These are phyloP conservation scores for Tryphoninae sp. DNA, from an alignment of 2,888 invertebrate genomes.

Conservation along the genomic window DNA sequence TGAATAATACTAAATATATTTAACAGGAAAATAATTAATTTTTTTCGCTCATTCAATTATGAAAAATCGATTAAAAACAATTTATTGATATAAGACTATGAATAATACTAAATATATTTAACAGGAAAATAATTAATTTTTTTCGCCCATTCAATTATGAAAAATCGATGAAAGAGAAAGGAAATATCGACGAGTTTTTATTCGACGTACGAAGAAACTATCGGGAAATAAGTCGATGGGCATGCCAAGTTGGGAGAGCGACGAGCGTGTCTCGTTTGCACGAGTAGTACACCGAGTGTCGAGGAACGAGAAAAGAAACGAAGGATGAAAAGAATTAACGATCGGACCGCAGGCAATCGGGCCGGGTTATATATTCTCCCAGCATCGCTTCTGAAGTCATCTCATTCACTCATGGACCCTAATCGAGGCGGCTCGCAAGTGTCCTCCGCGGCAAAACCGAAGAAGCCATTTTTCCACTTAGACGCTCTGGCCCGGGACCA, in stretches of 20 bases:
- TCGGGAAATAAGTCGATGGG: neutral
- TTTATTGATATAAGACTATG: too few relatives aligned
- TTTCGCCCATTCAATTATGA: too few relatives aligned
- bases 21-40: too few relatives aligned
- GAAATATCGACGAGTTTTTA: neutral
- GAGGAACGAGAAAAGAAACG: constrained; percentile 25
- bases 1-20: too few relatives aligned
- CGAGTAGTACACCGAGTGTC: neutral
- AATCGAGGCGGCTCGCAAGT: constrained; percentile 59
- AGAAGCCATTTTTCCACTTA: constrained; percentile 61
- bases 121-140: too few relatives aligned
- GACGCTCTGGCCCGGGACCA: constrained; percentile 43
- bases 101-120: too few relatives aligned
- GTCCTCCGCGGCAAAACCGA: constrained; percentile 53
- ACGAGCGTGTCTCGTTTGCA: neutral
- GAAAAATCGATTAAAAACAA: too few relatives aligned
- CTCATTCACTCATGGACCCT: constrained; percentile 48
- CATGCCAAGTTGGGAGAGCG: neutral
- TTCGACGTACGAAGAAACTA: neutral
- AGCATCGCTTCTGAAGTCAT: constrained; percentile 31
- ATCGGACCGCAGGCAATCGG: constrained; percentile 32
- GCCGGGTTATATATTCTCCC: constrained; percentile 16
- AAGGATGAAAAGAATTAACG: constrained; percentile 52
- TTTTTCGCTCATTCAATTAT: too few relatives aligned
- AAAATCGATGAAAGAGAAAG: neutral